Percentiles rank a stretch among this genome's conserved stretches.
phyloP scores from a whole-genome alignment of 2,113 vertebrate genomes.

The Albula glossodonta region DNA sequence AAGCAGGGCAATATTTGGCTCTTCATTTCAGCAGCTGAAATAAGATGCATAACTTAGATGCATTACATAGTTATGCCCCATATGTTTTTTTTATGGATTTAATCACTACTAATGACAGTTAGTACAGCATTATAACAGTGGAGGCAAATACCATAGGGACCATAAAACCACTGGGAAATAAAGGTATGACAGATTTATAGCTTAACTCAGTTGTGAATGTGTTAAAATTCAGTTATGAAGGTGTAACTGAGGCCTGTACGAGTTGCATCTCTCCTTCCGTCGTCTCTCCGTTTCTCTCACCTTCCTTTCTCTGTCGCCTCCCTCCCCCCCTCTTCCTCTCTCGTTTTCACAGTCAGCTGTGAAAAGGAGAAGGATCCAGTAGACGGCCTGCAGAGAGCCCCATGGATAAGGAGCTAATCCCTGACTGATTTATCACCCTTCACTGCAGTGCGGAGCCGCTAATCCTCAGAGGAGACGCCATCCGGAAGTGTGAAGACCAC shows the following conservation, averaged over 20 bases:
- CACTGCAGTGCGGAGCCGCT: not conserved
- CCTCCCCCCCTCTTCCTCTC: not conserved
- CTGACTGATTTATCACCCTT: not conserved
- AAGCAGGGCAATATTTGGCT: not conserved
- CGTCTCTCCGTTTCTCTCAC: not conserved
- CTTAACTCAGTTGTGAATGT: no score
- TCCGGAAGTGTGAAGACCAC: not conserved
- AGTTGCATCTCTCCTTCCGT: not conserved
- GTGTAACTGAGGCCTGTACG: no score
- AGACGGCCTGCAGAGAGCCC: not conserved
- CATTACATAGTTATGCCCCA: no score
- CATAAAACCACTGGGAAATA: not conserved
- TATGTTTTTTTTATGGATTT: not conserved
- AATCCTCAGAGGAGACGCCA: conserved; percentile 4
- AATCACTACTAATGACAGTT: not conserved
- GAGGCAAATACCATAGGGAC: no score
- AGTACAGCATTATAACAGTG: not conserved
- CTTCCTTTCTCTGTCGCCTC: not conserved
- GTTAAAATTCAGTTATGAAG: no score
- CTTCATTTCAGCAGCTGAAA: not conserved
- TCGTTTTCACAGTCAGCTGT: not conserved
- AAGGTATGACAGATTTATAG: no score
- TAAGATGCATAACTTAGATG: no score
- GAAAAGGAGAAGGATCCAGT: not conserved
- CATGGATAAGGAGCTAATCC: conserved; percentile 1